These are phyloP conservation scores for Norana najaformis DNA, from an alignment of 2,888 invertebrate species.

Conservation along the genomic window DNA sequence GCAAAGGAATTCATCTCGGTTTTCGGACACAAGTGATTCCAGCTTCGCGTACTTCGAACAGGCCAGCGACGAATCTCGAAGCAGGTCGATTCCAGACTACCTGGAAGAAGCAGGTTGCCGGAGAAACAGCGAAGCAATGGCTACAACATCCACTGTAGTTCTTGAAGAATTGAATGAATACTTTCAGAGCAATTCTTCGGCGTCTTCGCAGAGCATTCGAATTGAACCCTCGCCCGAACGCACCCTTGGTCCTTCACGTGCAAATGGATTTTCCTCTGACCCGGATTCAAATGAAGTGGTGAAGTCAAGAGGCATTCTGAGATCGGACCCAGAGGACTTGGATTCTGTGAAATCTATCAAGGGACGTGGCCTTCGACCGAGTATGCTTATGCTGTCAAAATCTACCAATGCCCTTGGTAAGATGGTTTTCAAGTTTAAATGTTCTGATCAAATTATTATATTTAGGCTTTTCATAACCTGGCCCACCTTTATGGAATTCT, in stretches of 20 bases:
- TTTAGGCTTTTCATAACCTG: background rate
- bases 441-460: background rate
- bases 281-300: background rate
- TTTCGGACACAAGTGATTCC: background rate
- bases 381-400: conserved; percentile 19
- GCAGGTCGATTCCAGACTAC: background rate
- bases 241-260: background rate
- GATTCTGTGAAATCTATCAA: background rate
- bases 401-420: conserved; percentile 5
- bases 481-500: background rate
- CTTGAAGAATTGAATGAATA: background rate
- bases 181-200: background rate
- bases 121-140: background rate
- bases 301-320: background rate
- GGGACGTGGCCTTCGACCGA: background rate
- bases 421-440: background rate
- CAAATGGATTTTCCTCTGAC: background rate
- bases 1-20: background rate
- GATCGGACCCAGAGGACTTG: background rate
- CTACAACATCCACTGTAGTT: background rate
- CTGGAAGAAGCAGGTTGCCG: background rate
- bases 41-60: background rate
- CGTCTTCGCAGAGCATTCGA: conserved; percentile 4
- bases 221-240: conserved; percentile 14
- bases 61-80: background rate